Evolutionary conservation across 1,140 invertebrate species (phyloP).

Genomic region (Drosophila ironensis): DNA sequence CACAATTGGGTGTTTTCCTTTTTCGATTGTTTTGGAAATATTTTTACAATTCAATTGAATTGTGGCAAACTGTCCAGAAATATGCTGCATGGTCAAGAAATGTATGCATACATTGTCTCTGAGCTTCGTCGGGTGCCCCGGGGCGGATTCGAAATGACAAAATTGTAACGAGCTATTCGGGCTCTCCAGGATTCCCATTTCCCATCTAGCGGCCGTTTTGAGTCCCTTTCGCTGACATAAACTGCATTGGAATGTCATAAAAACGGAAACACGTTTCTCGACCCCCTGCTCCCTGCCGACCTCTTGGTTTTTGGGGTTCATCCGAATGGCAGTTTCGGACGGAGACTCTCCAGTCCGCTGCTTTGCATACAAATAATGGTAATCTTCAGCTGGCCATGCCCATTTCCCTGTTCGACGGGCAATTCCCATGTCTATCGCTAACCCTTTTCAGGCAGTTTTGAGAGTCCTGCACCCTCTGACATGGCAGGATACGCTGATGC

Average conservation of each 20-base stretch:
- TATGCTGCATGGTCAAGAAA: too few species aligned
- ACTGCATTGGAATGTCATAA: constrained; percentile 80
- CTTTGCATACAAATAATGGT: constrained; percentile 75
- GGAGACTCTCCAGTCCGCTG: constrained; percentile 42
- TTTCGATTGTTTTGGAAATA: constrained; percentile 8
- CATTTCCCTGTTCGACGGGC: too few species aligned
- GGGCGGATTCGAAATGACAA: constrained; percentile 72
- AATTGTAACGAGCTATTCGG: constrained; percentile 66
- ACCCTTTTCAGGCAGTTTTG: neutral
- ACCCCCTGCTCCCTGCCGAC: neutral
- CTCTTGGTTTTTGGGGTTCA: constrained; percentile 26
- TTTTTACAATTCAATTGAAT: constrained; percentile 72
- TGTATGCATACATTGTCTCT: constrained; percentile 17
- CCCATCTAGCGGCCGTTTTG: constrained; percentile 33
- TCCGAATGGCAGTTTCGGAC: constrained; percentile 47
- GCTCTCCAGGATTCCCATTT: neutral
- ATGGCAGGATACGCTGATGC: constrained; percentile 70
- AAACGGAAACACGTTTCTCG: constrained; percentile 73
- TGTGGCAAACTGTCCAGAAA: constrained; percentile 64
- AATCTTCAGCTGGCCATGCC: constrained; percentile 37
- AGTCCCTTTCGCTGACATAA: constrained; percentile 69
- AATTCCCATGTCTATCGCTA: neutral
- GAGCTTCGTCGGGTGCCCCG: constrained; percentile 14
- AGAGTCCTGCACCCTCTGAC: constrained; percentile 1
- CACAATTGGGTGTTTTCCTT: neutral